phyloP scores from a whole-genome alignment of 64 coral and sea anemone genomes.

The Acropora yongei region DNA sequence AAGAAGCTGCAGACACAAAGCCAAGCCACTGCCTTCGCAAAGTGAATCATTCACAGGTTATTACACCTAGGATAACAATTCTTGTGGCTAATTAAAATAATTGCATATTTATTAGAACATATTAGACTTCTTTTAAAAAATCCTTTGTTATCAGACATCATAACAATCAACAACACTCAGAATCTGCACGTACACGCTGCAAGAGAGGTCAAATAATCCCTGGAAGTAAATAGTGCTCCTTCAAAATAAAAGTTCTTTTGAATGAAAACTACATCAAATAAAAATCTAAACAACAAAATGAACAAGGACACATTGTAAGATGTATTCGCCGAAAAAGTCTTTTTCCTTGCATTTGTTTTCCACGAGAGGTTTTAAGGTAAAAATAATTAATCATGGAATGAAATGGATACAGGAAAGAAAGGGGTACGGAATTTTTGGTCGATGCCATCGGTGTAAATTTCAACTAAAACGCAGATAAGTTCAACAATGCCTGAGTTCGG shows the following conservation, averaged over 20 bases:
- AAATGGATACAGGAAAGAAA: not conserved
- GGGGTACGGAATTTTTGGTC: not conserved
- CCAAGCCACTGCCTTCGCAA: not conserved
- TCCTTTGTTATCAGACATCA: not conserved
- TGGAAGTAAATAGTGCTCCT: not conserved
- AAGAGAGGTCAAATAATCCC: not conserved
- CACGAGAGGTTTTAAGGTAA: not conserved
- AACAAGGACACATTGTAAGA: too few species aligned
- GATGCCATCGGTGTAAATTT: not conserved
- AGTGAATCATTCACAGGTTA: not conserved
- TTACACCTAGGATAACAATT: not conserved
- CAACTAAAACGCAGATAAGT: not conserved
- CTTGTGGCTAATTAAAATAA: not conserved
- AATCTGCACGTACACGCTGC: not conserved
- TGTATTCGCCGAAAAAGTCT: too few species aligned
- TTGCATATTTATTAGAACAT: not conserved
- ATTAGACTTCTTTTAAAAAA: not conserved
- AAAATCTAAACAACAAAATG: not conserved
- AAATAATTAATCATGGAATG: not conserved
- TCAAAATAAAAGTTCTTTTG: not conserved
- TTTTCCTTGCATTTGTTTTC: not conserved
- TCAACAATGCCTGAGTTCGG: not conserved
- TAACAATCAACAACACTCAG: not conserved
- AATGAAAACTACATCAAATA: too few species aligned
- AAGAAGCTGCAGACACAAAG: not conserved